A percentile compares a stretch with the other conserved stretches of the same genome.
Evolutionary conservation across 2,888 invertebrate species (phyloP).

Genomic region (Eugnorisma glareosa): DNA sequence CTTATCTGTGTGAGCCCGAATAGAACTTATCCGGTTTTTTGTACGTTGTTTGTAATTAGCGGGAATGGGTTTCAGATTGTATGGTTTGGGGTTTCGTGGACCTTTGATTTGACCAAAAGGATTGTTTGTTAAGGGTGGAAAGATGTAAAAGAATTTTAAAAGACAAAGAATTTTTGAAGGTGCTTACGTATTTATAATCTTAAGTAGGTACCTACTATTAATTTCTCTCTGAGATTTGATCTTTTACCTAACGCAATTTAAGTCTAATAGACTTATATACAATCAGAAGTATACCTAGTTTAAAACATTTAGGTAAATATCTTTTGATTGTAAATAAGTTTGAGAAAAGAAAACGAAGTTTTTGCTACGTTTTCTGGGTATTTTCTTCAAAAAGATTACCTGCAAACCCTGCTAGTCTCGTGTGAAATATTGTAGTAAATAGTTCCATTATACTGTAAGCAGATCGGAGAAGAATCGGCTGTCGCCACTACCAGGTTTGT

Average conservation of each 20-base stretch:
- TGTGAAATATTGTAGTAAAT: not conserved
- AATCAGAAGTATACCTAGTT: too few relatives aligned
- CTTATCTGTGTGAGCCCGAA: not conserved
- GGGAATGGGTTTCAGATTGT: slow-evolving; percentile 45
- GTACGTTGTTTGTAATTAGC: slow-evolving; percentile 55
- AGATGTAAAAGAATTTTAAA: not conserved
- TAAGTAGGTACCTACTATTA: too few relatives aligned
- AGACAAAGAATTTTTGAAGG: too few relatives aligned
- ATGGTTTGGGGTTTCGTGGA: slow-evolving; percentile 1
- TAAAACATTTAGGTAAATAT: too few relatives aligned
- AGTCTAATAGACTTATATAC: too few relatives aligned
- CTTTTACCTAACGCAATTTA: too few relatives aligned
- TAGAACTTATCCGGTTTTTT: not conserved
- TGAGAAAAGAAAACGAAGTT: not conserved
- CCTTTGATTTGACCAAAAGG: slow-evolving; percentile 19
- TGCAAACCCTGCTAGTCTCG: not conserved
- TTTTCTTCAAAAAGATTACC: not conserved
- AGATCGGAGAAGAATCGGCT: not conserved
- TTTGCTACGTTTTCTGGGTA: not conserved
- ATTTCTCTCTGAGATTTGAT: not conserved
- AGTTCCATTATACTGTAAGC: not conserved
- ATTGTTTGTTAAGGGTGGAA: slow-evolving; percentile 21
- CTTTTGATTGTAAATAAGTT: not conserved
- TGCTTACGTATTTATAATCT: not conserved
- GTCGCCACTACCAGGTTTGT: too few relatives aligned